Base-by-base conservation (phyloP, 2,888 invertebrate species). In the Mimachlamys varia region DNA sequence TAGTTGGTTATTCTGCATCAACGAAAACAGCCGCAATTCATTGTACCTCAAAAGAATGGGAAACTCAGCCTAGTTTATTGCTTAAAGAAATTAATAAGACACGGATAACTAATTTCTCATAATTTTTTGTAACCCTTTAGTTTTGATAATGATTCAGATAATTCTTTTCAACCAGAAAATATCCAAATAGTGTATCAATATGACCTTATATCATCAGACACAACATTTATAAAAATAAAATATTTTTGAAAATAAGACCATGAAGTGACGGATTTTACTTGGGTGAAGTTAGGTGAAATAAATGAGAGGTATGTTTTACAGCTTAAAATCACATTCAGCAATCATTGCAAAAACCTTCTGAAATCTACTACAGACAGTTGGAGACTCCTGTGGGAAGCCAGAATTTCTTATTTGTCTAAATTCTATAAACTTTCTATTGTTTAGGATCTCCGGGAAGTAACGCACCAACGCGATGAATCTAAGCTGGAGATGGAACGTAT, bases 401-500 rank as follows among this genome's bases (percentile, higher is more conserved):
- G n/a, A 58, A 53, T 17, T 53, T 53, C 19, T 19, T 3, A 22
- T 19, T 22, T 58, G 2, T 22, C 1, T 7, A 58, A n/a, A 22
- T 58, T 58, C 4, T 58, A 22, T n/a, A 58, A 58, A 58, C 58
- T 58, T 58, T 2, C 12, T 53, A 2, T 53, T 87, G 19, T 89
- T 90, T 19, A 95, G 94, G 94, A 95, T 90, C 88, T 95, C 15
- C 90, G 94, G n/a, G 93, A 94, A 38, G 94, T 93, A 12, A 93
- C 92, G 89, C 93, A 93, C 38, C 93, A 94, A 76, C 90, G 95
- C 88, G 95, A 95, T 91, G 94, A 95, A 76, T 94, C 94, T 15
- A 94, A 94, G 89, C 89, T 93, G 55, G 95, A 96, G 91, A 93
- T 95, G 87, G 95, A 95, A 90, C 92, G 95, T 15, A 90, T 96